Conservation (phyloP, 2,888 invertebrate species). For the Eupithecia exiguata region DNA sequence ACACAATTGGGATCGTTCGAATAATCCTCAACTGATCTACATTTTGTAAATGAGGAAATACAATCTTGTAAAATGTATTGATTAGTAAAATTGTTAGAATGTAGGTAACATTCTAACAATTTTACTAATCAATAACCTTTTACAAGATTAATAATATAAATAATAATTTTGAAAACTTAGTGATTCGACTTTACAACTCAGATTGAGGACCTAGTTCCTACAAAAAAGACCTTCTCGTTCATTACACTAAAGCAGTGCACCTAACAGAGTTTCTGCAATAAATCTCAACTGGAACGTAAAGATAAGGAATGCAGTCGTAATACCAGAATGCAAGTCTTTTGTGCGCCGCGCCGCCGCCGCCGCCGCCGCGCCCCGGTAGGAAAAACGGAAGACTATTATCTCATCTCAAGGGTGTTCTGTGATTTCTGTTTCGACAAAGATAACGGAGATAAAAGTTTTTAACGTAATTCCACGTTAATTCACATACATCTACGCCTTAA, state of each 20-base stretch:
- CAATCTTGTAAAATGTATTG: background rate
- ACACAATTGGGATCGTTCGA: background rate
- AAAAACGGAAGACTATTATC: constrained; percentile 30
- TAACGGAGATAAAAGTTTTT: too few species aligned
- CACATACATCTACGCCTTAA: too few species aligned
- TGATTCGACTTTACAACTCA: background rate
- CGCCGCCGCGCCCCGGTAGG: too few species aligned
- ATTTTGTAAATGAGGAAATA: background rate
- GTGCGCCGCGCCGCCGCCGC: constrained; percentile 32
- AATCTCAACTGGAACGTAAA: constrained; percentile 54
- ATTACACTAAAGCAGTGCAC: constrained; percentile 14
- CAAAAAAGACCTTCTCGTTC: background rate
- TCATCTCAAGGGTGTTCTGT: background rate
- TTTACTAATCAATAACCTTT: too few species aligned
- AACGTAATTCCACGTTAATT: too few species aligned
- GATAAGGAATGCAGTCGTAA: constrained; percentile 54
- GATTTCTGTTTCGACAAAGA: too few species aligned
- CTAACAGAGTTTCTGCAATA: constrained; percentile 26
- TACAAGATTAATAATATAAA: too few species aligned
- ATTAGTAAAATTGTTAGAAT: too few species aligned
- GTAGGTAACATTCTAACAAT: too few species aligned
- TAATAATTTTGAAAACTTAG: background rate
- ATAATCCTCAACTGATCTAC: background rate
- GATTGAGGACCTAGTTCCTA: background rate
- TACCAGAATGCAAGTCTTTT: constrained; percentile 41